Percentiles rank a stretch among this genome's conserved stretches.
Conservation (phyloP, 1,140 invertebrate genomes). For the Andricus grossulariae region DNA sequence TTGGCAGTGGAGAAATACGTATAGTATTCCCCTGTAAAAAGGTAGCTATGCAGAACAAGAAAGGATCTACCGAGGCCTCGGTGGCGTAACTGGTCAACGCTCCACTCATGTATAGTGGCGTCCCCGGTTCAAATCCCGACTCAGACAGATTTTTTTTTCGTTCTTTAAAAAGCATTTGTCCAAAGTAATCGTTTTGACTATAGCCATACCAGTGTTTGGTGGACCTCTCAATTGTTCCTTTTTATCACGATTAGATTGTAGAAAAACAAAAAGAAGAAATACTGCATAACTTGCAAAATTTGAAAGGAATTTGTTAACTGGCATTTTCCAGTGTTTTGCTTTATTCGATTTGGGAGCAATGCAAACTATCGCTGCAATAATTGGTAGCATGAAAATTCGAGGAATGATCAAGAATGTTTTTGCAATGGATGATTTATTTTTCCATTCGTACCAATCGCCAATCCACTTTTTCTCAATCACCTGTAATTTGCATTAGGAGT, state of each 20-base stretch:
- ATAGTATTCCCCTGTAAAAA: no score
- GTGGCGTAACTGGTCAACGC: no score
- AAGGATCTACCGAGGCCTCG: no score
- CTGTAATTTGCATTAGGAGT: conserved; percentile 8
- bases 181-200: no score
- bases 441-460: conserved; percentile 78
- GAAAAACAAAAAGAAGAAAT: conserved; percentile 79
- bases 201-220: conserved; percentile 70
- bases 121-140: no score
- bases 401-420: conserved; percentile 66
- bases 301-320: conserved; percentile 79
- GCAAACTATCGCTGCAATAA: conserved; percentile 72
- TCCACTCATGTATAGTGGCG: no score
- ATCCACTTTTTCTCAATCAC: conserved; percentile 73
- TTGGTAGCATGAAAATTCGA: conserved; percentile 71
- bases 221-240: conserved; percentile 75
- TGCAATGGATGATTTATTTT: conserved; percentile 62
- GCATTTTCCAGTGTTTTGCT: conserved; percentile 73
- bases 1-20: no score
- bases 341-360: conserved; percentile 69
- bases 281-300: conserved; percentile 79
- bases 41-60: no score
- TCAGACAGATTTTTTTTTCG: no score
- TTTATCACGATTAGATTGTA: conserved; percentile 78
- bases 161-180: no score